Percentiles rank a stretch among this genome's conserved stretches.
These are phyloP conservation scores for Didymodactylos carnosus DNA, from an alignment of 2,888 invertebrate species.

Conservation along the genomic window DNA sequence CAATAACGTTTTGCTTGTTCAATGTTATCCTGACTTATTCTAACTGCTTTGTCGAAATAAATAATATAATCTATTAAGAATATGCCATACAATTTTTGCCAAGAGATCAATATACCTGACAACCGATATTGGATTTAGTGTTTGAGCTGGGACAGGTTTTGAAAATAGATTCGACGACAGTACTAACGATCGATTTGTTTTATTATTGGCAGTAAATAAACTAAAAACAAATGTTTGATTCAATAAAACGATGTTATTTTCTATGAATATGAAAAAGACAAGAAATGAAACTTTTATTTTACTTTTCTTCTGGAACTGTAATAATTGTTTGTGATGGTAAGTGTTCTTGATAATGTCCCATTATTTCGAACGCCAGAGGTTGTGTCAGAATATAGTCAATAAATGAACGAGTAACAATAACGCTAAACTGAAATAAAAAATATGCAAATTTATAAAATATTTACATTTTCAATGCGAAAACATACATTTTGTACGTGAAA, in stretches of 20 bases:
- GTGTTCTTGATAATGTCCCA: slow-evolving; percentile 67
- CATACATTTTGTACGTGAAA: slow-evolving; percentile 93
- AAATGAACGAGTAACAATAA: slow-evolving; percentile 81
- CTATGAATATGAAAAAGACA: neutral
- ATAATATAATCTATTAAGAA: no score
- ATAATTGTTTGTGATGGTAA: slow-evolving; percentile 54
- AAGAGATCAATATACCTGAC: no score
- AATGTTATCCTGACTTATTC: no score
- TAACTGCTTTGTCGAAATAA: no score
- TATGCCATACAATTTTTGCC: no score
- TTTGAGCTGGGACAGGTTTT: neutral
- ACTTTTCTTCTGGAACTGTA: no score
- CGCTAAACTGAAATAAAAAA: slow-evolving; percentile 55
- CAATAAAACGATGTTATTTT: neutral
- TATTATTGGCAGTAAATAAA: no score
- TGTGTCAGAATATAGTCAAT: slow-evolving; percentile 88
- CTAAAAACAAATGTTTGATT: no score
- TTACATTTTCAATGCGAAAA: neutral
- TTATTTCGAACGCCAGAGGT: slow-evolving; percentile 93
- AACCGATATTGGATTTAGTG: neutral
- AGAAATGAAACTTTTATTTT: no score
- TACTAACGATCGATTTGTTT: neutral
- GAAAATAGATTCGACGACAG: neutral
- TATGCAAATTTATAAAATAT: neutral
- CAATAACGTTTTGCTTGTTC: no score